Evolutionary conservation across 2,888 invertebrate species (phyloP), one percentile per base, ranked within the genome.

Genomic region (Drymonia ruficornis): DNA sequence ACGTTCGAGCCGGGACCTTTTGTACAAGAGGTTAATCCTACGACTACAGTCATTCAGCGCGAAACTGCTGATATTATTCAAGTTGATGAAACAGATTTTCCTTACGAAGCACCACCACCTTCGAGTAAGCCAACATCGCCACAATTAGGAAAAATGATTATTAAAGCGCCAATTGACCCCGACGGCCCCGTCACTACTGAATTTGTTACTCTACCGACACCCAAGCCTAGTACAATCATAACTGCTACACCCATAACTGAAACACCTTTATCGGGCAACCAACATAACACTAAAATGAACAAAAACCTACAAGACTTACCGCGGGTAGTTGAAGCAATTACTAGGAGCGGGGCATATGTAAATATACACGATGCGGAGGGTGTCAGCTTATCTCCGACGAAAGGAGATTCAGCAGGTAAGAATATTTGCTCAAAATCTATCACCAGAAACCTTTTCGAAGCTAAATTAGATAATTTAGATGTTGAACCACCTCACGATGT

Each of bases 1-100:
- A 97, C 97, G 34, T 97, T 97, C 77, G 97, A 96, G 90, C 97
- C 97, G 53, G 97, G 97, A 67, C 97, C 97, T 44, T 96, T 96
- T 81, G 96, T 97, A 23, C 96, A 96, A 87, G 95, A 94, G 74
- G 83, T 91, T 50, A 76, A 82, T 50, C 88, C 90, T n/a, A 89
- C 89, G 1, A 86, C 83, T 40, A 74, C 87, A 31, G 69, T 87
- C 12, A 85, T 92, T 52, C 85, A 88, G 72, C 79, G 88, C 47
- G 89, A 89, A 80, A 87, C 80, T 15, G 86, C 89, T 15, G 87
- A 91, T 62, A 65, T 90, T 44, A 85, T 91, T 5, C 85, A 86
- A 78, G 73, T 91, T 48, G 90, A 91, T 74, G 91, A 92, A 76
- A 86, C 86, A n/a, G 91, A 93, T 74, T 89, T 91, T 55, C 89